Evolutionary conservation across 2,797 vertebrate genomes (phyloP), one percentile per base, ranked within the genome.

Genomic region (Hipposideros larvatus): DNA sequence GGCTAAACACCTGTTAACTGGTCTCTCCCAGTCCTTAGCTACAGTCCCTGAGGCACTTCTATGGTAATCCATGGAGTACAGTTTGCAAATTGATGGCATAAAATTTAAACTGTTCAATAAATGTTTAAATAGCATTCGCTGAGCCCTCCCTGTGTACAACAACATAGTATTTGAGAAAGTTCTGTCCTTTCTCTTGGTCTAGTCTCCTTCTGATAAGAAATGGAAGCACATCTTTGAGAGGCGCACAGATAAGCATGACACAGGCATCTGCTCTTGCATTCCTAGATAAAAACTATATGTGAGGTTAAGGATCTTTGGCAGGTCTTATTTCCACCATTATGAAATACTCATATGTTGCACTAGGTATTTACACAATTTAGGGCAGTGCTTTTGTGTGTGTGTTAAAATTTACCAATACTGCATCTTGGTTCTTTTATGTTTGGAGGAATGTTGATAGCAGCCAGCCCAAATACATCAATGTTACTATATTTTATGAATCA

Each of bases 31-130:
- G 14, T 75, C 26, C 65, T 79, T 79, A 71, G 43, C 66, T 61
- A 43, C 2, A 41, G 57, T 37, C 43, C 63, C 13, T n/a, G 24
- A 85, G 66, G 11, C 4, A 43, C 13, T 86, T 79, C 74, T 73
- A 15, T 68, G 53, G 31, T 16, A n/a, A 79, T 65, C 48, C 9
- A 41, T 74, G 66, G 18, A 94, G 8, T 57, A 87, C 19, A 79
- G 74, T 84, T 91, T 94, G 65, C 94, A 73, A 96, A 61, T 65
- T 7, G 4, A 61, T 61, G 34, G 14, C 57, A 37, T 91, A 94
- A 70, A 95, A 41, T 70, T 78, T 70, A 59, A 96, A 95, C 55
- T 41, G 28, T 83, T 68, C 13, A 80, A 51, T 91, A 91, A 87
- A 80, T 66, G 16, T 79, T 46, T 51, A 91, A 57, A 43, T 7